Evolutionary conservation across 2,888 invertebrate species (phyloP).

Genomic region (Limnephilus auricula): DNA sequence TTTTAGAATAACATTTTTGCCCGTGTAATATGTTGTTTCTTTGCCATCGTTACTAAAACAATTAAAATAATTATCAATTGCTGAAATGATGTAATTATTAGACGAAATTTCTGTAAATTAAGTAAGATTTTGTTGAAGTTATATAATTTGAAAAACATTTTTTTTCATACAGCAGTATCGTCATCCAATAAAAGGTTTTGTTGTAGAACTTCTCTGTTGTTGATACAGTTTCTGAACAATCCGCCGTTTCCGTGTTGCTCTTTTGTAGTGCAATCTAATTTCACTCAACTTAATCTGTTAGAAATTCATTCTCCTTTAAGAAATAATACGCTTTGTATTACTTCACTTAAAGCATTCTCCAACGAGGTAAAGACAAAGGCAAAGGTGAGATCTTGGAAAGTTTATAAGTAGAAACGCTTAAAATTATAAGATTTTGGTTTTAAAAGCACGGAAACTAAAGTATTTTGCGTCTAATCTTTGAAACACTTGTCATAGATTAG

Average conservation of each 20-base stretch:
- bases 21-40: too few species aligned
- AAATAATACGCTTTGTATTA: neutral
- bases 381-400: neutral
- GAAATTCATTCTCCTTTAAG: neutral
- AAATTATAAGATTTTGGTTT: too few species aligned
- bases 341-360: neutral
- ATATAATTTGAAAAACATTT: neutral
- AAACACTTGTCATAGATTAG: too few species aligned
- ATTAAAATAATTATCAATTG: too few species aligned
- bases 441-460: too few species aligned
- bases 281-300: neutral
- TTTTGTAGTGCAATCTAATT: neutral
- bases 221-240: neutral
- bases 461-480: too few species aligned
- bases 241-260: neutral
- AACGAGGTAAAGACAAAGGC: constrained; percentile 16
- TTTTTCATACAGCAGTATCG: neutral
- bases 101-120: neutral
- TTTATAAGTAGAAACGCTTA: neutral
- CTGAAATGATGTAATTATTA: neutral
- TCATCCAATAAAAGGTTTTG: neutral
- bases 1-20: too few species aligned
- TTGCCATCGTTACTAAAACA: too few species aligned
- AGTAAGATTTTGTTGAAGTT: neutral
- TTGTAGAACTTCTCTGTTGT: neutral